Evolutionary conservation across 2,113 vertebrate genomes (phyloP).

Genomic region (Heterotis niloticus): DNA sequence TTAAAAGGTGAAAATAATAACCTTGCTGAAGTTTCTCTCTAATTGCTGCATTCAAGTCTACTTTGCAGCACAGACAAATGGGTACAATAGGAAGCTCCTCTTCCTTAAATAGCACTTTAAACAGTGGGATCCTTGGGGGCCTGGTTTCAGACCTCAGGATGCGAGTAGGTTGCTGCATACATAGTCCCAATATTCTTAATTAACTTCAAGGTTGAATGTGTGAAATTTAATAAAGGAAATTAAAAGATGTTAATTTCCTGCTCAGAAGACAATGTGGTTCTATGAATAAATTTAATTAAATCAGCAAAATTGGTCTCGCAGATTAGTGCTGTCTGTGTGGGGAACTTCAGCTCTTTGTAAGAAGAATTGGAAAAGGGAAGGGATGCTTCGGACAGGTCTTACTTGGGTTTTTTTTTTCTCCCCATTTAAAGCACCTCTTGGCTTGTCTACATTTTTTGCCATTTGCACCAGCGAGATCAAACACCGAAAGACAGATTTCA

Average conservation of each 20-base stretch:
- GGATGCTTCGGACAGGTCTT: neutral
- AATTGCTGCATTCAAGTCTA: no score
- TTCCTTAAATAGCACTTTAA: neutral
- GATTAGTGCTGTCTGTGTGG: slow-evolving; percentile 29
- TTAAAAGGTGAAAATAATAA: neutral
- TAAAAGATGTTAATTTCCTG: slow-evolving; percentile 70
- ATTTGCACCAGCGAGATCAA: neutral
- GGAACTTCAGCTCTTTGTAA: neutral
- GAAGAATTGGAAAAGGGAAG: neutral
- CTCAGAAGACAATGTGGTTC: slow-evolving; percentile 50
- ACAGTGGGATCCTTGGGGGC: slow-evolving; percentile 9
- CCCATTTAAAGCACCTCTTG: neutral
- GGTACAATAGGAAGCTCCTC: neutral
- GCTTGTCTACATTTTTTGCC: slow-evolving; percentile 8
- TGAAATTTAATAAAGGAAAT: slow-evolving; percentile 71
- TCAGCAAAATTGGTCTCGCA: slow-evolving; percentile 44
- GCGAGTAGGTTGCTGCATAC: slow-evolving; percentile 34
- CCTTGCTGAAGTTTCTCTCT: neutral
- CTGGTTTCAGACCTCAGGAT: slow-evolving; percentile 19
- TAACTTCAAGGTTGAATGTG: slow-evolving; percentile 69
- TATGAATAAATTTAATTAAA: slow-evolving; percentile 63
- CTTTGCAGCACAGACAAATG: neutral
- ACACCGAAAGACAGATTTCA: neutral
- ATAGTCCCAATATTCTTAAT: slow-evolving; percentile 63
- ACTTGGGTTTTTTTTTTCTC: neutral